Evolutionary conservation across 2,888 invertebrate genomes (phyloP), one percentile per base, ranked within the genome.

Genomic region (Tachystola acroxantha): DNA sequence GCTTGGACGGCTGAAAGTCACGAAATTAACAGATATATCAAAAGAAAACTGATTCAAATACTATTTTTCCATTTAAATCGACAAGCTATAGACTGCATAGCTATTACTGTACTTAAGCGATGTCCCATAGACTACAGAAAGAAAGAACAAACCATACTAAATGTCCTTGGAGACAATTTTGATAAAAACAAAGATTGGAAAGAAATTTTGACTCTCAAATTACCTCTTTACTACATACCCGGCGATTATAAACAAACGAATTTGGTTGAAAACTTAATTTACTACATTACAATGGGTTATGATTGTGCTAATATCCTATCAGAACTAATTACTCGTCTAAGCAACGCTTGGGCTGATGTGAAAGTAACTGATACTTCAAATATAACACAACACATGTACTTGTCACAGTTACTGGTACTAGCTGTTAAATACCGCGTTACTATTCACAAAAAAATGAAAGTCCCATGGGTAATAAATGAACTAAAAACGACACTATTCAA

Each of bases 261-360:
- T 6, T 64, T 92, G 1, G 69, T 90, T 0, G 82, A 88, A 31
- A 92, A 92, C 53, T 69, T 94, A 0, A 71, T 92, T 1, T 79
- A 85, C 2, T 94, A 92, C 52, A 55, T 94, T 0, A 79, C 88
- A 0, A 69, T 74, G 1, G 60, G 75, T 1, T 68, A 64, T 22
- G 61, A 75, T 5, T 61, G 65, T 1, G 61, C 58, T 6, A 61
- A 69, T 3, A 57, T 58, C 5, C 39, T 85, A 7, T 48, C 64
- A 0, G 69, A 82, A 7, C 60, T 93, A 20, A 63, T 90, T 1
- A 43, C 88, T 0, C 88, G 90, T 46, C 56, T 94, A 20, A 54
- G 91, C 2, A 80, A 84, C 0, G 81, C 91, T 9, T 96, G 95
- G 95, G 82, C 91, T 0, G 91, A 92, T 51, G 89, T 90, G 12